Conservation (phyloP, 2,113 vertebrate species). For the Myrmecobius fasciatus region DNA sequence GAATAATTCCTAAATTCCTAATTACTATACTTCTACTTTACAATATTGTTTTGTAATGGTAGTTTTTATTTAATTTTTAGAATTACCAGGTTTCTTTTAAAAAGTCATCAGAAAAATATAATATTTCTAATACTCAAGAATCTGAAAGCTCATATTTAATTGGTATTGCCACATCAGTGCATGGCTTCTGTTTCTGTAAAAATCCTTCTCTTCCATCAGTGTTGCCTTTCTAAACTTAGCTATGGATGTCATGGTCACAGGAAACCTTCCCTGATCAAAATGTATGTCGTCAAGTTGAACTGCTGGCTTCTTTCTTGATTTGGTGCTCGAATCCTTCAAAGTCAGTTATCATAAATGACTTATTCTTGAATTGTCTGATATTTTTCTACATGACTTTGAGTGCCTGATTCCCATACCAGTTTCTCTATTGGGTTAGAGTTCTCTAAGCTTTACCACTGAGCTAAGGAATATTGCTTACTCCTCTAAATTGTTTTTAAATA, state of each 20-base stretch:
- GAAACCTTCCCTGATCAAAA: background rate
- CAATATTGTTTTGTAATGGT: background rate
- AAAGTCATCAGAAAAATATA: slow-evolving; percentile 9
- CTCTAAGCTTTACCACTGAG: background rate
- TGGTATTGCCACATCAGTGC: slow-evolving; percentile 9
- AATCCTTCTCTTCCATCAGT: background rate
- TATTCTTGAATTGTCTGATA: background rate
- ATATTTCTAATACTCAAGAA: background rate
- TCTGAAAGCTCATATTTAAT: slow-evolving; percentile 35
- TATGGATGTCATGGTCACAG: background rate
- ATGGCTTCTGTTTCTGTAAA: background rate
- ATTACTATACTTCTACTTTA: slow-evolving; percentile 16
- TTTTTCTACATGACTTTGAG: background rate
- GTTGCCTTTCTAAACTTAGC: background rate
- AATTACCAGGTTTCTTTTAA: slow-evolving; percentile 14
- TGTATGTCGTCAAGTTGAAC: background rate
- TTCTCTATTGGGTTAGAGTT: background rate
- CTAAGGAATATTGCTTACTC: background rate
- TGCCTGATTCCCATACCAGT: background rate
- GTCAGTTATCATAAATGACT: background rate
- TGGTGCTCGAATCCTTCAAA: background rate
- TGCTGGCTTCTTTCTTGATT: slow-evolving; percentile 31
- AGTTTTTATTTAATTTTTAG: slow-evolving; percentile 14
- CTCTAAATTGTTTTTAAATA: slow-evolving; percentile 6
- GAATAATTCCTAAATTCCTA: slow-evolving; percentile 31